These are phyloP conservation scores for Rhodophaea formosa DNA, from an alignment of 2,888 invertebrate genomes.

Conservation along the genomic window DNA sequence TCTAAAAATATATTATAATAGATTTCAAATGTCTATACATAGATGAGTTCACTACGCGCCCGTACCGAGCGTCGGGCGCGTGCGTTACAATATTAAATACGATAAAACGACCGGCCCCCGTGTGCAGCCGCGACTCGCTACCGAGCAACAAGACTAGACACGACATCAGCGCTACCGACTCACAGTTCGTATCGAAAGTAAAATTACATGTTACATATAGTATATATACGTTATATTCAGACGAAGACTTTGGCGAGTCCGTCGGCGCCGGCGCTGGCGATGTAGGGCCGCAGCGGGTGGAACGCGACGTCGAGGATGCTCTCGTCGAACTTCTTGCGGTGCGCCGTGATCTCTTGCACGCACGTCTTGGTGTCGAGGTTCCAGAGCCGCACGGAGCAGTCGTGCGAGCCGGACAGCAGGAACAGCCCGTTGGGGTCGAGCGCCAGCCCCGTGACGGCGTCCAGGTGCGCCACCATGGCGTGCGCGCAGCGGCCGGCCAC, in stretches of 20 bases:
- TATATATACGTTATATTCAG: slow-evolving; percentile 60
- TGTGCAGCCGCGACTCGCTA: slow-evolving; percentile 38
- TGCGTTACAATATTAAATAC: slow-evolving; percentile 63
- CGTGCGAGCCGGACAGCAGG: slow-evolving; percentile 98
- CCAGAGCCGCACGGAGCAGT: slow-evolving; percentile 99
- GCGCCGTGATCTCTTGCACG: slow-evolving; percentile 99
- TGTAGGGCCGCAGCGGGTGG: slow-evolving; percentile 98
- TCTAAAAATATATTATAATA: slow-evolving; percentile 80
- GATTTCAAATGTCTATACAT: slow-evolving; percentile 80
- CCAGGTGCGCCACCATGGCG: slow-evolving; percentile 99
- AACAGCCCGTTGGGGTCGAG: slow-evolving; percentile 99
- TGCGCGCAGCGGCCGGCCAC: slow-evolving; percentile 96
- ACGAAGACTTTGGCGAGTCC: slow-evolving; percentile 99
- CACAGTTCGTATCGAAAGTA: slow-evolving; percentile 50
- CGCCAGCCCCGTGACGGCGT: slow-evolving; percentile 98
- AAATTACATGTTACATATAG: slow-evolving; percentile 51
- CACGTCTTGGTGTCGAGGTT: slow-evolving; percentile 99
- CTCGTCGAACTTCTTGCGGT: slow-evolving; percentile 99
- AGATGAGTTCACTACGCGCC: slow-evolving; percentile 74
- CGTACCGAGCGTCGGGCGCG: slow-evolving; percentile 59
- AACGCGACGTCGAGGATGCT: slow-evolving; percentile 99
- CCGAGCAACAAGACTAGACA: slow-evolving; percentile 53
- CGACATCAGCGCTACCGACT: slow-evolving; percentile 34
- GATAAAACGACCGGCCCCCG: slow-evolving; percentile 50
- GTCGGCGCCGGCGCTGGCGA: slow-evolving; percentile 99